Percentiles rank a stretch among this genome's conserved stretches.
These are phyloP conservation scores for Punctoribates punctum DNA, from an alignment of 2,888 invertebrate species.

Conservation along the genomic window DNA sequence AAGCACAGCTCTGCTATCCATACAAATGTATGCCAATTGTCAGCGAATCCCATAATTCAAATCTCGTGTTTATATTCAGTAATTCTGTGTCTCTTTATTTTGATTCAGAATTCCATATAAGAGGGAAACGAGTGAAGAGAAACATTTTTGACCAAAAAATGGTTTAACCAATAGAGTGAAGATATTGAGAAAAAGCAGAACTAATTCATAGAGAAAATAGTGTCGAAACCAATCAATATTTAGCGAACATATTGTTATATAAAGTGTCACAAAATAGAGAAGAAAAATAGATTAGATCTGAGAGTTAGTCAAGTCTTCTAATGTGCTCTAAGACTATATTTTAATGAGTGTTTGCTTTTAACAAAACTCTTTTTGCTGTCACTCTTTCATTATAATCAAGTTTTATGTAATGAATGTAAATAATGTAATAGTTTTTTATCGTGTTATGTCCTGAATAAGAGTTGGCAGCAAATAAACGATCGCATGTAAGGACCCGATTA, in stretches of 20 bases:
- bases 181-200: background rate
- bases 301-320: background rate
- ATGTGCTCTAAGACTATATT: background rate
- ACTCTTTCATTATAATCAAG: background rate
- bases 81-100: background rate
- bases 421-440: no score
- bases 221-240: constrained; percentile 2
- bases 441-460: background rate
- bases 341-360: constrained; percentile 15
- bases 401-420: background rate
- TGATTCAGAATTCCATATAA: background rate
- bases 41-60: constrained; percentile 11
- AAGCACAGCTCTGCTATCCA: background rate
- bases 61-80: background rate
- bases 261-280: background rate
- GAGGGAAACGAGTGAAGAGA: background rate
- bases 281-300: constrained; percentile 5
- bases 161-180: background rate
- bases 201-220: background rate
- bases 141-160: background rate
- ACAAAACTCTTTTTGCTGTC: background rate
- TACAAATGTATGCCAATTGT: background rate
- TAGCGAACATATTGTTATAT: background rate
- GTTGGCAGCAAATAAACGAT: background rate
- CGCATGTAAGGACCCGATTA: background rate